Evolutionary conservation across 1,140 invertebrate genomes (phyloP), one percentile per base, ranked within the genome.

Genomic region (Andrena cerasifolii): DNA sequence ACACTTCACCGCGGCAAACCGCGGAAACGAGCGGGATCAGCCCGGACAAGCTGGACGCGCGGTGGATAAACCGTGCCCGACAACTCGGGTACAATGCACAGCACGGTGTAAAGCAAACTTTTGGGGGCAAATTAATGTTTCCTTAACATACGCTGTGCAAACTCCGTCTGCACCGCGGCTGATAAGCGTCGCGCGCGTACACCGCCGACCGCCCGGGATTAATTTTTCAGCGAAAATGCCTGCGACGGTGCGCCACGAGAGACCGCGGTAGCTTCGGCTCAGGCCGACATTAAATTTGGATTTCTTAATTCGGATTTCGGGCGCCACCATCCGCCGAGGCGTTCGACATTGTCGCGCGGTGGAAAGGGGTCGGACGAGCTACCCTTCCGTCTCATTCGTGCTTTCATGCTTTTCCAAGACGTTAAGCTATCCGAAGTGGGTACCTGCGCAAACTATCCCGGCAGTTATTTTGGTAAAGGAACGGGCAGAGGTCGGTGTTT

Each of bases 101-200:
- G 47, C 8, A 43, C 16, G 14, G 45, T 31, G 28, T 4, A 26
- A 56, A 5, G 36, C 21, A 49, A 76, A 76, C 53, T 76, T 76
- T 76, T 1, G 16, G 31, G 7, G 40, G 16, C 18, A 40, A 67
- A 58, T 56, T 66, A 75, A 76, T 51, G 63, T 68, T 76, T 76
- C 24, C 73, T 76, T 68, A 40, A 45, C 40, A 16, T 36, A 49
- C 51, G 54, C 31, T 14, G 65, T 24, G 51, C 40, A 66, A 65
- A 67, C 21, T 67, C 5, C 5, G 53, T 14, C 40, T 28, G 73
- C 5, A 5, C 16, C 28, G 10, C 12, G 14, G 24, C 21, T 58
- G 65, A 76, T 59, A 68, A 76, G 40, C 53, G 28, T 26, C 40
- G 16, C 18, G 40, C 21, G 1, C 16, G 16, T 54, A 24, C n/a